Percentiles rank a stretch among this genome's conserved stretches.
These are phyloP conservation scores for Eurytoma californica DNA, from an alignment of 2,888 invertebrate species.

Conservation along the genomic window DNA sequence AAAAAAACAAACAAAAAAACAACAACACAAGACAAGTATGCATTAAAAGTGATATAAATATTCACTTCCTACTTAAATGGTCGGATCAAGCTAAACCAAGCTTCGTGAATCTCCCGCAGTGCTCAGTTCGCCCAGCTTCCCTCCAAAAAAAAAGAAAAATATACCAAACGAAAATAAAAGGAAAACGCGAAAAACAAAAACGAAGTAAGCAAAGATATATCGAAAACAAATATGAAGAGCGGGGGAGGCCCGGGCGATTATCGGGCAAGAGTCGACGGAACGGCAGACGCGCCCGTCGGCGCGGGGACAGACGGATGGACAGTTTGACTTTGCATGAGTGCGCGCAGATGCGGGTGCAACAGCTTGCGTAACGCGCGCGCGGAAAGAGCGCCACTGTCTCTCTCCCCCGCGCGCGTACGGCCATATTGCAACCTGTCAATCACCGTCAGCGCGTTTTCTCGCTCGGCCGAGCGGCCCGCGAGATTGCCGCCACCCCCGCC, in stretches of 20 bases:
- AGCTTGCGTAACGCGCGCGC: constrained; percentile 74
- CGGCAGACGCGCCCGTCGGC: constrained; percentile 46
- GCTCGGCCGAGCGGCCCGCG: constrained; percentile 42
- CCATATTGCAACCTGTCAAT: constrained; percentile 73
- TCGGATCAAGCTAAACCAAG: too few species aligned
- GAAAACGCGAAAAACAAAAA: constrained; percentile 14
- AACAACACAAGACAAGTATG: too few species aligned
- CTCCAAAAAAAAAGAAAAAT: too few species aligned
- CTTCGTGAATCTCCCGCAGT: too few species aligned
- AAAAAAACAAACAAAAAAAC: too few species aligned
- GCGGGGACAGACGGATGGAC: constrained; percentile 65
- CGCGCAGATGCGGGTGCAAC: constrained; percentile 75
- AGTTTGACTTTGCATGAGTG: constrained; percentile 74
- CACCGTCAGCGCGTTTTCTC: constrained; percentile 61
- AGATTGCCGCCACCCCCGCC: constrained; percentile 23
- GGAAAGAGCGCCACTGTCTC: neutral
- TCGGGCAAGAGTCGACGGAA: constrained; percentile 60
- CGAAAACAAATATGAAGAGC: constrained; percentile 61
- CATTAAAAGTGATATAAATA: too few species aligned
- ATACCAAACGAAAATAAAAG: too few species aligned
- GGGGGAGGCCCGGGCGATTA: constrained; percentile 64
- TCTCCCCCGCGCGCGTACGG: constrained; percentile 53
- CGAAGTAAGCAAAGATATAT: constrained; percentile 49
- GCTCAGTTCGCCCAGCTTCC: too few species aligned
- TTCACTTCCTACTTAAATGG: too few species aligned